Evolutionary conservation across 30 jellyfish, hydroid and myxozoan genomes (phyloP), one percentile per base, ranked within the genome.

Genomic region (Aurelia aurita): DNA sequence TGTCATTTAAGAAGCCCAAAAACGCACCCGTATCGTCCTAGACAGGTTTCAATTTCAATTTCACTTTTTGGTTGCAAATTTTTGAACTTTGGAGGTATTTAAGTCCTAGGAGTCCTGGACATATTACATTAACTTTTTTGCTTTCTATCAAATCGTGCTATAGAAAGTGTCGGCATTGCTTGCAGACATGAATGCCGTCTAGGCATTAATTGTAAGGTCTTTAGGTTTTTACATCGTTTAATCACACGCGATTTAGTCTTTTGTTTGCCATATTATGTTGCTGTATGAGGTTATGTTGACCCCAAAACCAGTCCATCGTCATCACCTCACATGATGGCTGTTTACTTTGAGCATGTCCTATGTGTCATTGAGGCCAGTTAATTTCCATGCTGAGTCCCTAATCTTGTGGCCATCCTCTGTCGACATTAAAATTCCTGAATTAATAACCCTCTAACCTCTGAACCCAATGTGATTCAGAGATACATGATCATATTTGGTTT

Each of bases 1-100:
- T 94, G 57, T 94, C 99, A n/a, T 88, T 94, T 67, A 94, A 94
- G 88, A 96, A 95, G 83, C 97, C 97, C 14, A 94, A 94, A 87
- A 84, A 78, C 69, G 27, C 91, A 16, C 85, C 82, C 18, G 76
- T 45, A 62, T 69, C 59, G 71, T 82, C 91, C 82, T 79, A 64
- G 60, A 79, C 57, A 81, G 91, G 84, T 81, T 81, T 81, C 91
- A 64, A 14, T 28, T 59, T 67, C 58, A 58, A 49, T 19, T 53
- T 22, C 29, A 55, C 67, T 55, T 39, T 39, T 39, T 39, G 51
- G 31, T 63, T 63, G 22, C 39, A 25, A 19, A 63, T 43, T 63
- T 22, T 20, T 32, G 53, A 23, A 18, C 46, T 26, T 32, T 26
- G 25, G 67, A 55, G 67, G 67, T 55, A 55, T 55, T 55, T 55